Conservation (phyloP, 2,797 vertebrate genomes). For the Chromobotia macracanthus region DNA sequence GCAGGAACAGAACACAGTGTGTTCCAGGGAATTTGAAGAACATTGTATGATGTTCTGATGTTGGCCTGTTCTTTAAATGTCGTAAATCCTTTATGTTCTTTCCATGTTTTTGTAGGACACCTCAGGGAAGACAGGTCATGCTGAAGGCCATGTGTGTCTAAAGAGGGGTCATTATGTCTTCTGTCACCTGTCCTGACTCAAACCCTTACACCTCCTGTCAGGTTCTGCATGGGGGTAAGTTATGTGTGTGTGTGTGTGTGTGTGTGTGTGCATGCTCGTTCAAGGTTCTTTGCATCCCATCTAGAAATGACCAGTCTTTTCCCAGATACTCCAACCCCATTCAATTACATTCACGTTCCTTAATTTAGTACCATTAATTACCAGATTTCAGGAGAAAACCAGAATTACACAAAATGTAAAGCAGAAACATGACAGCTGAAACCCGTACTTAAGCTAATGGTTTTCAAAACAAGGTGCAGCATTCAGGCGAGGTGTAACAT, state of each 20-base stretch:
- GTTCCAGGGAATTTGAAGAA: not conserved
- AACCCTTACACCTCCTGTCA: conserved; percentile 52
- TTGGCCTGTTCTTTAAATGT: conserved; percentile 17
- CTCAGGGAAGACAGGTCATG: conserved; percentile 38
- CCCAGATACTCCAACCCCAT: not conserved
- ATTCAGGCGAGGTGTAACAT: not conserved
- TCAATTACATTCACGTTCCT: not conserved
- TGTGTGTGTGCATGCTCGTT: conserved; percentile 15
- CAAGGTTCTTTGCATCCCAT: conserved; percentile 39
- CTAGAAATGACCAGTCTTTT: conserved; percentile 52
- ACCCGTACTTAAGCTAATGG: not conserved
- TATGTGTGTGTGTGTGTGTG: not conserved
- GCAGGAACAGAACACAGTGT: not conserved
- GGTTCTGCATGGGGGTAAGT: conserved; percentile 34
- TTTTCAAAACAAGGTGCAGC: conserved; percentile 9
- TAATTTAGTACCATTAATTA: not conserved
- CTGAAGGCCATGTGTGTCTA: conserved; percentile 43
- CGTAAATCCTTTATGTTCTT: conserved; percentile 25
- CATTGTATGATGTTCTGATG: not conserved
- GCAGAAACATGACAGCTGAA: not conserved
- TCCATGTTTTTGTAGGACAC: conserved; percentile 42
- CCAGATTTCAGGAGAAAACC: not conserved
- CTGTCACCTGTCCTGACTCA: conserved; percentile 73
- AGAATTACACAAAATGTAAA: not conserved
- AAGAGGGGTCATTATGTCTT: conserved; percentile 67